These are phyloP conservation scores for Perithous albicinctus DNA, from an alignment of 2,888 invertebrate species.

Conservation along the genomic window DNA sequence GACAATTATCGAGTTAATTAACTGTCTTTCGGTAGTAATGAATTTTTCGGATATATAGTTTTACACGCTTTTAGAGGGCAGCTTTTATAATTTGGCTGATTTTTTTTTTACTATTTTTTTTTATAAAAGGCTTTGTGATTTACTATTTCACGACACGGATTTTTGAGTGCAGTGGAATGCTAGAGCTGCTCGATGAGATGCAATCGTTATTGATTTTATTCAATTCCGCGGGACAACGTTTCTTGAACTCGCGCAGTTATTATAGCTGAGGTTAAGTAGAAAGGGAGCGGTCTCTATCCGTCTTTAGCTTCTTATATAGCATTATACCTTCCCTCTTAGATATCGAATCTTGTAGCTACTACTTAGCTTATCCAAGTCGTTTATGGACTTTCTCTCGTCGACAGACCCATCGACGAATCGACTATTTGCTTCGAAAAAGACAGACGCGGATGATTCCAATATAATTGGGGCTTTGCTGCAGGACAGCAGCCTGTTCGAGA, in stretches of 20 bases:
- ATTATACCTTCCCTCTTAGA: slow-evolving; percentile 1
- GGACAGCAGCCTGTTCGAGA: not conserved
- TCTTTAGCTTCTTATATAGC: not conserved
- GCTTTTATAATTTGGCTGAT: not conserved
- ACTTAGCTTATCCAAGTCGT: not conserved
- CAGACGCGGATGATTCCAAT: slow-evolving; percentile 9
- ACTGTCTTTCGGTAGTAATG: not conserved
- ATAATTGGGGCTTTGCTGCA: slow-evolving; percentile 23
- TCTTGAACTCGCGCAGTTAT: slow-evolving; percentile 6
- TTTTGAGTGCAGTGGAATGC: not conserved
- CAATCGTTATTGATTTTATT: not conserved
- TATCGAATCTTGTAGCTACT: slow-evolving; percentile 17
- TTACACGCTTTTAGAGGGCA: not conserved
- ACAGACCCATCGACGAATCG: slow-evolving; percentile 23
- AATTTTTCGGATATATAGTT: not conserved
- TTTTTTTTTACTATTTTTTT: not conserved
- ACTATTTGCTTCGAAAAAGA: not conserved
- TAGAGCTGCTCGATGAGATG: not conserved
- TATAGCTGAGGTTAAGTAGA: slow-evolving; percentile 15
- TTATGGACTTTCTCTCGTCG: not conserved
- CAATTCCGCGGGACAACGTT: slow-evolving; percentile 4
- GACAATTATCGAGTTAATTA: slow-evolving; percentile 27
- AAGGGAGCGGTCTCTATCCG: not conserved
- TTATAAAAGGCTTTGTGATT: not conserved
- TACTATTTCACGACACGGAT: not conserved